A percentile compares a stretch with the other conserved stretches of the same genome.
Conservation (phyloP, 2,797 vertebrate genomes). For the Lophius americanus region DNA sequence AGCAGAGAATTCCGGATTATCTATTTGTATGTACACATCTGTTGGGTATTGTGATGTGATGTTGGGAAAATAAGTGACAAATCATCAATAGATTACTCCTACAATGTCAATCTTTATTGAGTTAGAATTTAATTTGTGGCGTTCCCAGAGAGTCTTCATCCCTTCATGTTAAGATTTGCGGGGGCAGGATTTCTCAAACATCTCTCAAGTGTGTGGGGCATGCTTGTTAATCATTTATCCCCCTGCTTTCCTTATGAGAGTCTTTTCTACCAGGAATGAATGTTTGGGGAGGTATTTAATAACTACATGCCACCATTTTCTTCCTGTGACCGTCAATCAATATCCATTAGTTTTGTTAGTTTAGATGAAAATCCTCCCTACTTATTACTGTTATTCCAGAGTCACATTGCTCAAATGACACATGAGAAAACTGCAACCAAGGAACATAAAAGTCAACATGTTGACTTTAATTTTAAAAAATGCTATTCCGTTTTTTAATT, state of each 20-base stretch:
- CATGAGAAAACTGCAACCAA: constrained; percentile 7
- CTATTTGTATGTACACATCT: too few species aligned
- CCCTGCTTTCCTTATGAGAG: constrained; percentile 31
- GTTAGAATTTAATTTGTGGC: neutral
- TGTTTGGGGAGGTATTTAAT: constrained; percentile 49
- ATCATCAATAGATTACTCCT: too few species aligned
- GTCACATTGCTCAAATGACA: constrained; percentile 11
- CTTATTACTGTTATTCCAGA: constrained; percentile 31
- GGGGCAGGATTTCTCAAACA: constrained; percentile 23
- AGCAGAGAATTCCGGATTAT: too few species aligned
- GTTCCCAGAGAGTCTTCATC: constrained; percentile 24
- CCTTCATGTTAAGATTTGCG: constrained; percentile 11
- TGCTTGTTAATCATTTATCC: constrained; percentile 37
- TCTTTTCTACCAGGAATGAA: constrained; percentile 38
- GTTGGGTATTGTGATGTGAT: too few species aligned
- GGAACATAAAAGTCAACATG: neutral
- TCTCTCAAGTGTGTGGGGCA: constrained; percentile 34
- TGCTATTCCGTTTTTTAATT: too few species aligned
- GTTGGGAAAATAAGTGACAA: too few species aligned
- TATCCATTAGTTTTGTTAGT: constrained; percentile 7
- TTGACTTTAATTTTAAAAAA: constrained; percentile 1
- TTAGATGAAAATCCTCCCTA: constrained; percentile 17
- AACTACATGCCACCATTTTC: constrained; percentile 36
- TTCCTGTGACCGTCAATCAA: constrained; percentile 35
- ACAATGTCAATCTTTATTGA: too few species aligned